Percentiles rank a stretch among this genome's conserved stretches.
Evolutionary conservation across 2,797 vertebrate genomes (phyloP).

Genomic region (Crenichthys baileyi): DNA sequence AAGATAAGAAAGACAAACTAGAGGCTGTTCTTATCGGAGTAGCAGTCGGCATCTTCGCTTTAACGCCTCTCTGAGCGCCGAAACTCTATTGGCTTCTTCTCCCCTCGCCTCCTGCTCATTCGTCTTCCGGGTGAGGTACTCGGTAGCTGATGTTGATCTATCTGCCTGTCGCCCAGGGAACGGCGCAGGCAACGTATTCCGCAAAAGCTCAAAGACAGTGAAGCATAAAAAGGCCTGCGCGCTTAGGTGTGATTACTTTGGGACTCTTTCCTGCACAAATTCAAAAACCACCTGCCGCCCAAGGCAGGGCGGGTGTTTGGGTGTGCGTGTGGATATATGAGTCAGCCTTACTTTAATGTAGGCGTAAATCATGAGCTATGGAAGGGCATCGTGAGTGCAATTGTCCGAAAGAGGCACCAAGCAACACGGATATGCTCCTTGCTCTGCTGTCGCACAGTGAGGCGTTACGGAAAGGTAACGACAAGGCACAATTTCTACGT

Average conservation of each 20-base stretch:
- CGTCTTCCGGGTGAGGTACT: constrained; percentile 61
- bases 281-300: background rate
- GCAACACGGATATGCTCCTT: constrained; percentile 82
- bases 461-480: constrained; percentile 84
- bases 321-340: background rate
- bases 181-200: constrained; percentile 68
- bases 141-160: constrained; percentile 70
- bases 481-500: background rate
- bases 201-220: constrained; percentile 34
- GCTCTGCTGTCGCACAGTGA: constrained; percentile 83
- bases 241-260: background rate
- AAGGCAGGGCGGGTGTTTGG: background rate
- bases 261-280: constrained; percentile 2
- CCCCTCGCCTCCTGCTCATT: constrained; percentile 31
- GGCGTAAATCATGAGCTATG: constrained; percentile 77
- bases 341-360: constrained; percentile 22
- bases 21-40: background rate
- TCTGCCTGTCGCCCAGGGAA: constrained; percentile 72
- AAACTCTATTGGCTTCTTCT: constrained; percentile 26
- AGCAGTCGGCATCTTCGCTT: background rate
- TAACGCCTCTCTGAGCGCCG: constrained; percentile 7
- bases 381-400: constrained; percentile 77
- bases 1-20: background rate
- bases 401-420: constrained; percentile 73
- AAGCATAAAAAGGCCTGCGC: constrained; percentile 18